Base-by-base conservation (phyloP, 2,888 invertebrate genomes). In the Aporophyla nigra region DNA sequence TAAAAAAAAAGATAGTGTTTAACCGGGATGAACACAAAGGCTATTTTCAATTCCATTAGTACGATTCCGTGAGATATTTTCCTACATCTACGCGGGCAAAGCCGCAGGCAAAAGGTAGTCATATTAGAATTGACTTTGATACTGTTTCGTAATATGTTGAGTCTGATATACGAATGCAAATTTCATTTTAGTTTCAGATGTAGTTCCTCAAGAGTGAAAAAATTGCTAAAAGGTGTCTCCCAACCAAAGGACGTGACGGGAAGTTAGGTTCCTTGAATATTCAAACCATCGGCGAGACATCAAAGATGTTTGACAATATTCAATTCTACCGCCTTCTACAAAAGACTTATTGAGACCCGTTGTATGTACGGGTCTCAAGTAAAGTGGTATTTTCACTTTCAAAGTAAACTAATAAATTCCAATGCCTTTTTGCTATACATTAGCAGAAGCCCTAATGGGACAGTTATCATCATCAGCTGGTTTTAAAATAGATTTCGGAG, bases 201-300 rank as follows among this genome's bases (percentile, higher is more conserved):
- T 49, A 69, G 14, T 40, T 59, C n/a, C 27, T 62, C 16, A 54
- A 27, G 46, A 59, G n/a, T 63, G 49, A 69, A 75, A 21, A 59
- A 56, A 43, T 70, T n/a, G 10, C 14, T 46, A n/a, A 49, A 53
- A 68, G n/a, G 27, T 51, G 9, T 27, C 33, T 33, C 10, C 33
- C 40, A 56, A 61, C 33, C 49, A 56, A 66, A 56, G 49, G n/a
- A 79, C n/a, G 63, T 43, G 53, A 46, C 10, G 5, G 21, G 14
- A 43, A 62, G 21, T 19, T 80, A 51, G 10, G n/a, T 24, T 62
- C 6, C 61, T 58, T 67, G 46, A 81, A 74, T 78, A 78, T 79
- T 63, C 51, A 68, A 67, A 56, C 43, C 56, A 12, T n/a, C 27
- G 33, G n/a, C 12, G 6, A 49, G 63, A 27, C 27, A 24, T 82